Evolutionary conservation across 2,888 invertebrate genomes (phyloP), one percentile per base, ranked within the genome.

Genomic region (Maniola hyperantus): DNA sequence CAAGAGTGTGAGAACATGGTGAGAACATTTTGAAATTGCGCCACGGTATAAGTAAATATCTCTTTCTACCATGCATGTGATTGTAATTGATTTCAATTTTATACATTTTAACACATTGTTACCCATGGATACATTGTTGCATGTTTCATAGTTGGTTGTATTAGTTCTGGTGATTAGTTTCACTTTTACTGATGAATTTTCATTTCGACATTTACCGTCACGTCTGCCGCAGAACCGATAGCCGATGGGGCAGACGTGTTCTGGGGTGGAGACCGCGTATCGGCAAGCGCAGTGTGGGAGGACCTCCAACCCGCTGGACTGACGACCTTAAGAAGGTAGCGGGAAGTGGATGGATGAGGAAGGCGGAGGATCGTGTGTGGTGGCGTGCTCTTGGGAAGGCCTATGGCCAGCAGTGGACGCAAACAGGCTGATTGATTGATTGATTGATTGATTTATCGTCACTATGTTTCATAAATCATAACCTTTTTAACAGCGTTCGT

Each of bases 171-270:
- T 53, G 0, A 42, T 53, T 53, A 20, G 42, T 53, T 62, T 6
- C 62, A 62, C 62, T 62, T 62, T 62, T 62, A 62, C 62, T 53
- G 42, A n/a, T 1, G n/a, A 42, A 53, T 53, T 53, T 42, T 42
- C 26, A 8, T 62, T 62, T 39, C 39, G 26, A 53, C 39, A 62
- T 53, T 50, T 18, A 36, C 18, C 34, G 34, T 15, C 15, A 15
- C 58, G n/a, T n/a, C n/a, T n/a, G n/a, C n/a, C n/a, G n/a, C n/a
- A n/a, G n/a, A n/a, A n/a, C n/a, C n/a, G n/a, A n/a, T n/a, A n/a
- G n/a, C n/a, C n/a, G n/a, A n/a, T n/a, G n/a, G n/a, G n/a, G n/a
- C n/a, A n/a, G n/a, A n/a, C n/a, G n/a, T n/a, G n/a, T n/a, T n/a
- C n/a, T n/a, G n/a, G n/a, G n/a, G n/a, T n/a, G n/a, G n/a, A n/a